Evolutionary conservation across 2,113 vertebrate species (phyloP).

Genomic region (Xiphophorus couchianus): DNA sequence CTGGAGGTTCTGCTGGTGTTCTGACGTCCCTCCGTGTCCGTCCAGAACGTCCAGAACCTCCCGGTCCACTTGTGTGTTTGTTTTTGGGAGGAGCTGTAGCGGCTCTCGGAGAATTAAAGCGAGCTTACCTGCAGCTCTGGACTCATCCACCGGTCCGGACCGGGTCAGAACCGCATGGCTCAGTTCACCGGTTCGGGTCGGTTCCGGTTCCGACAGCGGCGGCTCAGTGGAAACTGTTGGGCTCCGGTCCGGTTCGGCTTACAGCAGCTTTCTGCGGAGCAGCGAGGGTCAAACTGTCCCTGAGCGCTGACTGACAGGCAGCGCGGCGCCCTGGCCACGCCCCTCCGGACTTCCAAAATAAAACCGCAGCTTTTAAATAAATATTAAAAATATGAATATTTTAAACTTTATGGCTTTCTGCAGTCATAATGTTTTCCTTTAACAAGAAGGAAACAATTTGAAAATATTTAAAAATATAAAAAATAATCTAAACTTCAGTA

Average conservation of each 20-base stretch:
- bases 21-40: not conserved
- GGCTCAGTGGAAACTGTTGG: no score
- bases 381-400: no score
- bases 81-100: not conserved
- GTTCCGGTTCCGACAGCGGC: no score
- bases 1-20: not conserved
- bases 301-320: not conserved
- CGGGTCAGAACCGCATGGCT: slow-evolving; percentile 50
- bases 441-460: not conserved
- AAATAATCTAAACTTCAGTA: not conserved
- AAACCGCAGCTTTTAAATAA: not conserved
- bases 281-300: not conserved
- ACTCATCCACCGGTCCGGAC: slow-evolving; percentile 18
- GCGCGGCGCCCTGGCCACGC: not conserved
- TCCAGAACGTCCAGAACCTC: not conserved
- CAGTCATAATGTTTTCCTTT: not conserved
- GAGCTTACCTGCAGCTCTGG: slow-evolving; percentile 53
- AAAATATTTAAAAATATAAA: not conserved
- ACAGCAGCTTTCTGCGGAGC: not conserved
- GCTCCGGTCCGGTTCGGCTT: not conserved
- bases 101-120: not conserved
- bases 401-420: no score
- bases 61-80: slow-evolving; percentile 2
- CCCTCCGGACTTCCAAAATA: not conserved
- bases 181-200: not conserved